phyloP scores from a whole-genome alignment of 2,888 invertebrate genomes.

The Chrysolina haemoptera region DNA sequence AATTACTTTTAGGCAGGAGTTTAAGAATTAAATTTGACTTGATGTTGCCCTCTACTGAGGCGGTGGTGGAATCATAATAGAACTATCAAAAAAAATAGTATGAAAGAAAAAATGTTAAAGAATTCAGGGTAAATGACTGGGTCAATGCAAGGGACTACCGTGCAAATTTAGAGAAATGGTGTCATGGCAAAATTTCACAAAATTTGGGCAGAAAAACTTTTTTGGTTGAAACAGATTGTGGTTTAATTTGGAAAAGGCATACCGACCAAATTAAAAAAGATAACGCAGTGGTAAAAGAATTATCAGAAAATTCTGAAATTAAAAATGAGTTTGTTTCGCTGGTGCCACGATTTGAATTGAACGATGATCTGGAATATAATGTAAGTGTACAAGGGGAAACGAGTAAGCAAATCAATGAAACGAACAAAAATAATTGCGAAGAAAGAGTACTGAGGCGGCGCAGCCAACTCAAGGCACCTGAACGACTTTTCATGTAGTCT shows the following conservation, averaged over 20 bases:
- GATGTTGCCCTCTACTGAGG: not conserved
- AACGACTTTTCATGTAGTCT: too few relatives aligned
- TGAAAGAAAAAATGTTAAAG: not conserved
- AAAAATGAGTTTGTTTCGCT: not conserved
- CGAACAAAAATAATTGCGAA: too few relatives aligned
- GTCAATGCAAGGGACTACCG: not conserved
- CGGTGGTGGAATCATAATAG: not conserved
- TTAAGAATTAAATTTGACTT: slow-evolving; percentile 28
- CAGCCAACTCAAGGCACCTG: too few relatives aligned
- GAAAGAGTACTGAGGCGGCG: too few relatives aligned
- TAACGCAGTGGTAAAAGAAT: not conserved
- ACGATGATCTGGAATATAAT: too few relatives aligned
- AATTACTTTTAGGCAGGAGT: slow-evolving; percentile 29
- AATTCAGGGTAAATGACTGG: not conserved
- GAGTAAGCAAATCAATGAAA: too few relatives aligned
- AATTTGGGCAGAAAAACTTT: not conserved
- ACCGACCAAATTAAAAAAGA: slow-evolving; percentile 9
- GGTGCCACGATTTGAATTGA: not conserved
- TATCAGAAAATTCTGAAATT: not conserved
- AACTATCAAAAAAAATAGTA: not conserved
- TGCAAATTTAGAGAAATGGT: slow-evolving; percentile 11
- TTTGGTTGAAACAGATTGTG: slow-evolving; percentile 4
- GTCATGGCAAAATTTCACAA: slow-evolving; percentile 1
- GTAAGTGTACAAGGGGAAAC: too few relatives aligned
- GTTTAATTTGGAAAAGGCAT: not conserved